phyloP scores from a whole-genome alignment of 2,797 vertebrate species.

The Ceryle rudis region DNA sequence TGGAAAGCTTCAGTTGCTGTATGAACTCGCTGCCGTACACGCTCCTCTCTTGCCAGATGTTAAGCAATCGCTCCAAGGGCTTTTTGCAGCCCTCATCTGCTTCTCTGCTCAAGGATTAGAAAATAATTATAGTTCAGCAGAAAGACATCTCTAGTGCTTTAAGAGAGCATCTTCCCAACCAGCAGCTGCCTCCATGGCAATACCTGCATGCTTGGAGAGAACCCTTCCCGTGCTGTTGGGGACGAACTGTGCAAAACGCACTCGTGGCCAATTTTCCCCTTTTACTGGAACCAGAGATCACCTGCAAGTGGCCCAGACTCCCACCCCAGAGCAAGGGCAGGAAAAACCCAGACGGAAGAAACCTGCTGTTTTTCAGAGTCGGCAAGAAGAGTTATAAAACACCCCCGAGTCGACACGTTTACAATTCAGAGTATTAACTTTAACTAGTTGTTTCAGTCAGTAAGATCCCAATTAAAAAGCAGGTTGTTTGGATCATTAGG shows the following conservation, averaged over 20 bases:
- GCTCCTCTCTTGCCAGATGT: slow-evolving; percentile 97
- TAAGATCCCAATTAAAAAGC: slow-evolving; percentile 37
- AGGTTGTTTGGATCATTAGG: slow-evolving; percentile 25
- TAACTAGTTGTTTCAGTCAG: slow-evolving; percentile 18
- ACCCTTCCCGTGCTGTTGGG: background rate
- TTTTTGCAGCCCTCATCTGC: slow-evolving; percentile 93
- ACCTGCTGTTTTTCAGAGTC: background rate
- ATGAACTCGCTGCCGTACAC: slow-evolving; percentile 96
- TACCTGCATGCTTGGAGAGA: background rate
- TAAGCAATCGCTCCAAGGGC: slow-evolving; percentile 94
- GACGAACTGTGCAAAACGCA: background rate
- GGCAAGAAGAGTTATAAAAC: background rate
- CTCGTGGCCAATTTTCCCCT: background rate
- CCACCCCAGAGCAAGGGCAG: background rate
- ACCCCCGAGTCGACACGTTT: background rate
- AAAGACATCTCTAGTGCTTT: background rate
- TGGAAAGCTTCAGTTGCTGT: slow-evolving; percentile 94
- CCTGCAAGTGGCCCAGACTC: background rate
- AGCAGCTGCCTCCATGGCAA: background rate
- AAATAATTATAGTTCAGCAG: background rate
- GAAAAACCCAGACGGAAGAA: background rate
- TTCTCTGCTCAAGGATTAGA: slow-evolving; percentile 84
- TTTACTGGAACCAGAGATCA: background rate
- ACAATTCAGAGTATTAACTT: background rate
- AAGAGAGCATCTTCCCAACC: background rate